Base-by-base conservation (phyloP, 2,888 invertebrate species). In the Eledona agricola region DNA sequence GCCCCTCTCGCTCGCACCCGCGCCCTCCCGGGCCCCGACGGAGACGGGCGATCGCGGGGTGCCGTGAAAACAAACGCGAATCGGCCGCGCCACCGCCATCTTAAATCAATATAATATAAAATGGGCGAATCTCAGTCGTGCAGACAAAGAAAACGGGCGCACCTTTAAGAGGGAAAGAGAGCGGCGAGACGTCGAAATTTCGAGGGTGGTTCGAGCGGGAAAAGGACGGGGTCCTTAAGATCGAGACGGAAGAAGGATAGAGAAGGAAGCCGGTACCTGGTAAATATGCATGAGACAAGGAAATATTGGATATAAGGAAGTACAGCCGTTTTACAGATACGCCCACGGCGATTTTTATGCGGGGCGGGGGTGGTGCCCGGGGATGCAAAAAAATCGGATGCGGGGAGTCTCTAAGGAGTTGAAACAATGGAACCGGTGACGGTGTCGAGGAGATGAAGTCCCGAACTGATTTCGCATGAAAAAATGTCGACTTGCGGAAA, bases 241-340 rank as follows among this genome's bases (percentile, higher is more conserved):
- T 43, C 35, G 59, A 61, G 62, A 60, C 20, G 12, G 51, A 25
- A 11, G 28, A 20, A 26, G 43, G 13, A 38, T 43, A 43, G 50
- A 26, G 38, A 64, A 37, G 40, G 57, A 57, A 31, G 51, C 51
- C 53, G 57, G 60, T 67, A 74, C 72, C 73, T 72, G 72, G 70
- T 73, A 73, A 74, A 73, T 72, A 73, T 73, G 71, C 65, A 73
- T 70, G 71, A 72, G 71, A 69, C 72, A 71, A 72, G 72, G 73
- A 74, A 73, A 73, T 73, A 72, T 70, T 65, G 67, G 71, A 71
- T 71, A 70, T 72, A 72, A 73, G 71, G 73, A 74, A 74, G 69
- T 68, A 64, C 68, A 67, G 71, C 70, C 71, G 69, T 72, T 72
- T 71, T 72, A 70, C 63, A 69, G 72, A 58, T 67, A 71, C 73